Base-by-base conservation (phyloP, 1,140 invertebrate species). In the Arctopsyche grandis region DNA sequence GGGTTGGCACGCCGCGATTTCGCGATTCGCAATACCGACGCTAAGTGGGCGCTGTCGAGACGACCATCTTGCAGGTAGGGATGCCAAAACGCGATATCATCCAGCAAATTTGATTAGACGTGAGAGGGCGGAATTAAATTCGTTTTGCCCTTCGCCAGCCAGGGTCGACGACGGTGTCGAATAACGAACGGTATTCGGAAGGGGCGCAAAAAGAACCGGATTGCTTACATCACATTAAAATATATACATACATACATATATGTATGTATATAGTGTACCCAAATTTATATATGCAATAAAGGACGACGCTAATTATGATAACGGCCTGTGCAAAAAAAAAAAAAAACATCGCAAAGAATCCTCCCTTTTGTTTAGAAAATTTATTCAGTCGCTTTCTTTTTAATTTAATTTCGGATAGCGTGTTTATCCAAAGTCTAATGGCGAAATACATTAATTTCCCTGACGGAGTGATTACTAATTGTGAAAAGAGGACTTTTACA, bases 1-100 rank as follows among this genome's bases (percentile, higher is more conserved):
- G 48, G 29, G 29, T 38, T 38, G 29, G 29, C 29, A 7, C 29
- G 29, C 29, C 29, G 29, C 29, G 29, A 38, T 38, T 38, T 38
- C 29, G 29, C 29, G 29, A 38, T 38, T 38, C 29, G 29, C 29
- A 38, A 38, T 38, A 38, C 29, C 29, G 29, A 38, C 29, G 29
- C 29, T 38, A 38, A 38, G 29, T 38, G 29, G 29, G 29, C 29
- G 29, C 29, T 38, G 29, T 38, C 29, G 29, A 1, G 7, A 38
- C 29, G 29, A 38, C 29, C 29, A 38, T 38, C 29, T n/a, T 52
- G 16, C 48, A 52, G 48, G 48, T 52, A 16, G 16, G 48, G 48
- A 52, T 52, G 63, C 24, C 56, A 60, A 60, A 60, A 60, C 19
- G 21, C 63, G 19, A 24, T 24, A 29, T 66, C 63, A 24, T 26